A percentile compares a stretch with the other conserved stretches of the same genome.
Evolutionary conservation across 2,113 vertebrate genomes (phyloP).

Genomic region (Ramphastos sulfuratus): DNA sequence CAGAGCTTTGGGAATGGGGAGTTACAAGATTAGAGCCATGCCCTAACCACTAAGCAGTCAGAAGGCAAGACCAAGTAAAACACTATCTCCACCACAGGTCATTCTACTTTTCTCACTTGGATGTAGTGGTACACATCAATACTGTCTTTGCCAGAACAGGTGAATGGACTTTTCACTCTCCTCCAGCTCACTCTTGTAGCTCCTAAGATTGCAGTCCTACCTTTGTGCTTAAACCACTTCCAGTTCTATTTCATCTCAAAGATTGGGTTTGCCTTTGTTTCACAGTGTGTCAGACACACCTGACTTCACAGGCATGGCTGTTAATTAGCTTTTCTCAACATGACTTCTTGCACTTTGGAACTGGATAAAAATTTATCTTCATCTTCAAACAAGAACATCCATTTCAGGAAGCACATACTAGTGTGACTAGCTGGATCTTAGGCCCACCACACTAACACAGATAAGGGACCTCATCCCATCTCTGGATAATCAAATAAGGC

Average conservation of each 20-base stretch:
- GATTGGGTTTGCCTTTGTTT: neutral
- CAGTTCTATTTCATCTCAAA: neutral
- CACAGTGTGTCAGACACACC: neutral
- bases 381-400: neutral
- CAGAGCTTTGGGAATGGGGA: neutral
- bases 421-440: neutral
- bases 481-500: neutral
- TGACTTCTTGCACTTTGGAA: neutral
- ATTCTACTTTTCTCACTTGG: neutral
- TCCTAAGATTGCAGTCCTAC: neutral
- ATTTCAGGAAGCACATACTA: neutral
- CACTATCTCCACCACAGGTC: neutral
- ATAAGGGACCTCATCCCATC: neutral
- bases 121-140: neutral
- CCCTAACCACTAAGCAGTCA: neutral
- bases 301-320: rapidly evolving
- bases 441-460: neutral
- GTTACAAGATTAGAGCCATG: neutral
- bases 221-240: neutral
- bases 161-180: neutral
- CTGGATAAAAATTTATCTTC: neutral
- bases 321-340: neutral
- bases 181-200: neutral
- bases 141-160: neutral
- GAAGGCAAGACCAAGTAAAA: neutral